Conservation (phyloP, 2,113 vertebrate genomes). For the Stomatorhinus ivindoensis region DNA sequence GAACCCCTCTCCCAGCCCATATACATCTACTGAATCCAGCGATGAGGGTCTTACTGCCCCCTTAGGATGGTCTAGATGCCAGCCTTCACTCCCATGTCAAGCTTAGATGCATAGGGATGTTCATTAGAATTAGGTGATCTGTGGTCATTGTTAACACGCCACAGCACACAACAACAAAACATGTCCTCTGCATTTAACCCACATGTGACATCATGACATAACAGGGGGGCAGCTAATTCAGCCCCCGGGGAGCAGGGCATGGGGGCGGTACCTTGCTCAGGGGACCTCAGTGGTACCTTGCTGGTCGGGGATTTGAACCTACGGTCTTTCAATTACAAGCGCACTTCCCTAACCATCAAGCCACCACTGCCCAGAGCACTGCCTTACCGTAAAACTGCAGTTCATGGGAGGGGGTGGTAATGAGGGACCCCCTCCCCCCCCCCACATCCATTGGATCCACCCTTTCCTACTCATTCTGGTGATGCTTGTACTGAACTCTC, state of each 20-base stretch:
- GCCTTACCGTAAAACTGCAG: too few relatives aligned
- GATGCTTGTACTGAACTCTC: slow-evolving; percentile 3
- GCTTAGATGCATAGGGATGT: slow-evolving; percentile 36
- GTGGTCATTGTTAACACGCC: too few relatives aligned
- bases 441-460: slow-evolving; percentile 45
- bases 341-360: too few relatives aligned
- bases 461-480: slow-evolving; percentile 63
- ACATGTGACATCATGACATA: too few relatives aligned
- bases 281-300: too few relatives aligned
- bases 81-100: slow-evolving; percentile 52
- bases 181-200: too few relatives aligned
- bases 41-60: not conserved
- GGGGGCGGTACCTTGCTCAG: too few relatives aligned
- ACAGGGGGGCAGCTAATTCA: not conserved
- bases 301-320: too few relatives aligned
- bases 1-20: not conserved
- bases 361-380: too few relatives aligned
- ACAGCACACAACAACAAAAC: too few relatives aligned
- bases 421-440: slow-evolving; percentile 45
- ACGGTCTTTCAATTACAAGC: too few relatives aligned
- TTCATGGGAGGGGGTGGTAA: slow-evolving; percentile 36
- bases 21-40: not conserved
- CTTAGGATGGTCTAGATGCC: slow-evolving; percentile 40
- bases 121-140: slow-evolving; percentile 17
- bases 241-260: too few relatives aligned